Conservation (phyloP, 2,888 invertebrate species). For the Minunthozetes semirufus region DNA sequence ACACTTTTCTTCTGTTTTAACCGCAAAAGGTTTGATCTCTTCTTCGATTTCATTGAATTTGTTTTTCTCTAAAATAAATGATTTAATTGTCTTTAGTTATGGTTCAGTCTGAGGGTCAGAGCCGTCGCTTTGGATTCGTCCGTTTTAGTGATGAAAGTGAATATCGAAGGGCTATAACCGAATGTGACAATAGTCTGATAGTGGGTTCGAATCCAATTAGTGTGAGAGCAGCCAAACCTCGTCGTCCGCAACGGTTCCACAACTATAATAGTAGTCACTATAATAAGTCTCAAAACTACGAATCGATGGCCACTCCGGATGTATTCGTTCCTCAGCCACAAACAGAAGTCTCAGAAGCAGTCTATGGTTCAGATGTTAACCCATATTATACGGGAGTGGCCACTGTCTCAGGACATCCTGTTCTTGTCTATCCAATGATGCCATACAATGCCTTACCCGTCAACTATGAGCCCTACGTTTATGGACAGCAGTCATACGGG, state of each 20-base stretch:
- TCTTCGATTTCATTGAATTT: not conserved
- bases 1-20: conserved; percentile 83
- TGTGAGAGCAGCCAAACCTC: conserved; percentile 83
- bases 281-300: not conserved
- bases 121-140: conserved; percentile 93
- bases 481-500: not conserved
- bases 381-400: not conserved
- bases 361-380: not conserved
- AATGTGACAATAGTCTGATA: conserved; percentile 86
- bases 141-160: conserved; percentile 76
- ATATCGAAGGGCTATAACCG: conserved; percentile 77
- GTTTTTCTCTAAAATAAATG: not conserved
- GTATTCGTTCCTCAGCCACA: not conserved
- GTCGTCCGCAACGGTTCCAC: not conserved
- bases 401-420: not conserved
- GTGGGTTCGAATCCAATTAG: conserved; percentile 79
- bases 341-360: not conserved
- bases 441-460: conserved; percentile 15
- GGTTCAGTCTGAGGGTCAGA: conserved; percentile 86
- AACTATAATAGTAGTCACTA: not conserved
- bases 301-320: not conserved
- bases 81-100: conserved; percentile 63
- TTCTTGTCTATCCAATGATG: not conserved
- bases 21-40: conserved; percentile 85
- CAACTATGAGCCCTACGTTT: not conserved